Evolutionary conservation across 2,113 vertebrate genomes (phyloP), one percentile per base, ranked within the genome.

Genomic region (Euleptes europaea): DNA sequence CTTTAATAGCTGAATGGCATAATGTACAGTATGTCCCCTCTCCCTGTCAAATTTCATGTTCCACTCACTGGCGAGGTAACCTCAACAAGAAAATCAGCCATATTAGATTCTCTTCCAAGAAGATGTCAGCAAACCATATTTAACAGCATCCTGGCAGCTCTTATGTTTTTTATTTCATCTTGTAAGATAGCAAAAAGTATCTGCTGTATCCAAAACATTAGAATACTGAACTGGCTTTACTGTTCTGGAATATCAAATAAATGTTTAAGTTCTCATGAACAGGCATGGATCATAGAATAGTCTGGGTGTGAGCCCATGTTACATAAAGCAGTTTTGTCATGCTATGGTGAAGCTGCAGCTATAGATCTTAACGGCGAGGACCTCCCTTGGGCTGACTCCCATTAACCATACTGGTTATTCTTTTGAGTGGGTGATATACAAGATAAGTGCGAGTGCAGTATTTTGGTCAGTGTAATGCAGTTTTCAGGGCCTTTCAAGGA

Each of bases 91-190:
- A 78, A 78, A 72, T 72, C 49, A 85, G 35, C 67, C 75, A 60
- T 70, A 60, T 26, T 71, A 38, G 40, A 84, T 71, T 84, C 31
- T n/a, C 40, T 78, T 84, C 83, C 66, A 78, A 84, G 83, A 84
- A 77, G 49, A 71, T 84, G 75, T 69, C 83, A 84, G 38, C 75
- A 47, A 26, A 60, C 35, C 12, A 17, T 77, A 51, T 77, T 84
- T 67, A 69, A 84, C 15, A 69, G 82, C 15, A 33, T 31, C 42
- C 23, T 74, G 40, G 47, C 63, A 77, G 35, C 33, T 51, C 63
- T 35, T 42, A 35, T 80, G 31, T 28, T 67, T 80, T 67, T 42
- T 66, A 11, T 35, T 77, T 77, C 33, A 2, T 77, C 63, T 67
- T 40, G 33, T 77, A 84, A 84, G 28, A 66, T 21, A 57, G 33